Conservation (phyloP, 2,113 vertebrate genomes). For the Edolisoma coerulescens region DNA sequence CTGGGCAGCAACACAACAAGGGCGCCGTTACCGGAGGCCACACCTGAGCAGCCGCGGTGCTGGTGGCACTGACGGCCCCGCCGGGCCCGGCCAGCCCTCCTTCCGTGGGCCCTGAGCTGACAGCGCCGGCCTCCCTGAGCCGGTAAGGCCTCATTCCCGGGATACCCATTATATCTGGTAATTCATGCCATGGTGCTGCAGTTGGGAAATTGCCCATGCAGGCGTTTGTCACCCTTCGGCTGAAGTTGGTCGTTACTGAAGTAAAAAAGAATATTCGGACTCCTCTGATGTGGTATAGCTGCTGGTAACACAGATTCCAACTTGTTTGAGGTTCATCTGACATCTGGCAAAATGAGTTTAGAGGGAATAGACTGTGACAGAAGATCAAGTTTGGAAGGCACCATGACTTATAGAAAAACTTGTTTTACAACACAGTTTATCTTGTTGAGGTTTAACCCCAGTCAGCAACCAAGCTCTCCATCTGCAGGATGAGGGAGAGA, state of each 20-base stretch:
- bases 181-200: too few species aligned
- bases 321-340: neutral
- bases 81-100: neutral
- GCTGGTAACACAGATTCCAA: neutral
- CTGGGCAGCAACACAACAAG: fast-evolving
- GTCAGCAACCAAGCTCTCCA: neutral
- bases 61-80: neutral
- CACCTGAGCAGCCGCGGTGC: neutral
- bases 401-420: neutral
- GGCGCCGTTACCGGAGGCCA: fast-evolving
- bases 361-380: neutral
- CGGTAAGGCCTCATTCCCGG: fast-evolving
- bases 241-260: neutral
- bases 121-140: fast-evolving
- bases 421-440: neutral
- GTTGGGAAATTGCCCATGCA: neutral
- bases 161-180: fast-evolving
- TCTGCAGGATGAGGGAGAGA: neutral
- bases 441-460: neutral
- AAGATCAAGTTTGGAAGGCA: neutral
- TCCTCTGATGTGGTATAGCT: neutral
- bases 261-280: neutral
- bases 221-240: neutral
- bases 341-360: neutral
- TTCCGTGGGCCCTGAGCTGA: fast-evolving